Conservation (phyloP, 1,140 invertebrate genomes). For the Diorhabda sublineata region DNA sequence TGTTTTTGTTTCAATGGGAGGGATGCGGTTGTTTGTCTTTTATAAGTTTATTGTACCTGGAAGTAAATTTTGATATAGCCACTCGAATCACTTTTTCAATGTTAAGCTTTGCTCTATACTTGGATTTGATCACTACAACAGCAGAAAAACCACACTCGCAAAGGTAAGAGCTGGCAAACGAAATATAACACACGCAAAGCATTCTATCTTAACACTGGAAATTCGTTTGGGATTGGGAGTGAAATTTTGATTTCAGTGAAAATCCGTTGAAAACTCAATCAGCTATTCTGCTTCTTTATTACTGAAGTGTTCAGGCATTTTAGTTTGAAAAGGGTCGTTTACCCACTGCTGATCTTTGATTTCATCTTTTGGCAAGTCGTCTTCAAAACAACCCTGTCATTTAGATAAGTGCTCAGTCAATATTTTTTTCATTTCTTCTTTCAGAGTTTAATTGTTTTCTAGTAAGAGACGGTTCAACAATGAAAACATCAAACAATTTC, state of each 20-base stretch:
- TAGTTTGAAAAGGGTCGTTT: neutral
- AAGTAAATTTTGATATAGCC: no score
- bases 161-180: no score
- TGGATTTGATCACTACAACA: no score
- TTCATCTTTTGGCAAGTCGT: slow-evolving; percentile 4
- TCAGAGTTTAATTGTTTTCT: neutral
- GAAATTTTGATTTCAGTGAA: slow-evolving; percentile 6
- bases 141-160: no score
- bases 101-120: no score
- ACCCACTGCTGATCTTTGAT: slow-evolving; percentile 4
- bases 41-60: no score
- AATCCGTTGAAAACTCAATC: neutral
- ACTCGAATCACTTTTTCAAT: no score
- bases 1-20: no score
- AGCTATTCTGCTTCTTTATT: neutral
- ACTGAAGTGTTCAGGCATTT: no score
- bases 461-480: neutral
- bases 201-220: no score
- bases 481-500: slow-evolving; percentile 5
- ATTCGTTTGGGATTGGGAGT: neutral
- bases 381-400: neutral
- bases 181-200: no score
- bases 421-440: neutral
- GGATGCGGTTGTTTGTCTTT: no score
- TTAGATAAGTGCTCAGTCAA: neutral